Percentiles rank a stretch among this genome's conserved stretches.
phyloP scores from a whole-genome alignment of 2,113 vertebrate genomes.

The Oncorhynchus gorbuscha region DNA sequence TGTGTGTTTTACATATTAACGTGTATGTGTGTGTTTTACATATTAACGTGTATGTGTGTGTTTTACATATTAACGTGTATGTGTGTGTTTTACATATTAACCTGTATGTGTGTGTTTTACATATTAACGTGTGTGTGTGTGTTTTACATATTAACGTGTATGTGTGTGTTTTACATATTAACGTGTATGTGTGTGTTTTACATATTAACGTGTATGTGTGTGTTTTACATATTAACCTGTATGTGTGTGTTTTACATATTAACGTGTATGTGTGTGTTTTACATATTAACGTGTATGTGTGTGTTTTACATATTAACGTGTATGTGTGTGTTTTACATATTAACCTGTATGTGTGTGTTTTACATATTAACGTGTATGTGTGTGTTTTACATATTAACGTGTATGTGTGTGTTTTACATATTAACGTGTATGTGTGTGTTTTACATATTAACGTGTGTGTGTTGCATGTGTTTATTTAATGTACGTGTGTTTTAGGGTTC shows the following conservation, averaged over 20 bases:
- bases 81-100: conserved; percentile 13
- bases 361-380: background rate
- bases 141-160: background rate
- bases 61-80: background rate
- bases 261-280: no score
- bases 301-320: no score
- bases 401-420: background rate
- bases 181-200: no score
- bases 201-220: no score
- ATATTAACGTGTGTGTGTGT: conserved; percentile 13
- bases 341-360: background rate
- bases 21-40: conserved; percentile 18
- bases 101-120: background rate
- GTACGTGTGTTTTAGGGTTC: conserved; percentile 56
- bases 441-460: background rate
- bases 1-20: background rate
- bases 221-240: no score
- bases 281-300: no score
- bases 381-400: background rate
- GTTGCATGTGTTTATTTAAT: background rate
- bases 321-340: no score
- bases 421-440: background rate
- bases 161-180: no score
- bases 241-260: no score
- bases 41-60: conserved; percentile 15